Conservation (phyloP, 2,113 vertebrate genomes). For the Excalfactoria chinensis region DNA sequence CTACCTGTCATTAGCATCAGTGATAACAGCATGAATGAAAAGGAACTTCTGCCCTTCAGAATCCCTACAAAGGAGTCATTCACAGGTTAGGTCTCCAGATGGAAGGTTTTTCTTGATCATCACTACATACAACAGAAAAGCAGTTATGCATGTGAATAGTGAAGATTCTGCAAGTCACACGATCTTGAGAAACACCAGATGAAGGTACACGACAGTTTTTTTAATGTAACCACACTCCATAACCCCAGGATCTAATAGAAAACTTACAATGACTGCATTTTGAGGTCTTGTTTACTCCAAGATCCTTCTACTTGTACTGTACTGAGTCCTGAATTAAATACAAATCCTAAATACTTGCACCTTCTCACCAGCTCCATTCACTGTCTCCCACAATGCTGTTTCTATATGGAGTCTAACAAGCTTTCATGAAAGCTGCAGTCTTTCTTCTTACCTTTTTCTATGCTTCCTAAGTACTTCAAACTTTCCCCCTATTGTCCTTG, state of each 20-base stretch:
- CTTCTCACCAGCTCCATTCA: not conserved
- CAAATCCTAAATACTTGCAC: not conserved
- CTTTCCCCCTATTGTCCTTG: not conserved
- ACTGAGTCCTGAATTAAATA: not conserved
- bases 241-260: not conserved
- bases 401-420: not conserved
- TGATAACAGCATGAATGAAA: not conserved
- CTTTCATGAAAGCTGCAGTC: not conserved
- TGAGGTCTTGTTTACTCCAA: not conserved
- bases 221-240: not conserved
- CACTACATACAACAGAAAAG: not conserved
- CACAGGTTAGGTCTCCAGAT: accelerated
- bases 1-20: not conserved
- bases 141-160: not conserved
- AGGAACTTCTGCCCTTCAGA: not conserved
- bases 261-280: not conserved
- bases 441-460: not conserved
- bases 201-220: not conserved
- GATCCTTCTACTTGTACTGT: not conserved
- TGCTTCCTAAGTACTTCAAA: not conserved
- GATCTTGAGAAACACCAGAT: not conserved
- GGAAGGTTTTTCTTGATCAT: not conserved
- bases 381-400: not conserved
- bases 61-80: not conserved
- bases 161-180: no score